Percentiles rank a stretch among this genome's conserved stretches.
phyloP scores from a whole-genome alignment of 2,113 vertebrate genomes.

The Scortum barcoo region DNA sequence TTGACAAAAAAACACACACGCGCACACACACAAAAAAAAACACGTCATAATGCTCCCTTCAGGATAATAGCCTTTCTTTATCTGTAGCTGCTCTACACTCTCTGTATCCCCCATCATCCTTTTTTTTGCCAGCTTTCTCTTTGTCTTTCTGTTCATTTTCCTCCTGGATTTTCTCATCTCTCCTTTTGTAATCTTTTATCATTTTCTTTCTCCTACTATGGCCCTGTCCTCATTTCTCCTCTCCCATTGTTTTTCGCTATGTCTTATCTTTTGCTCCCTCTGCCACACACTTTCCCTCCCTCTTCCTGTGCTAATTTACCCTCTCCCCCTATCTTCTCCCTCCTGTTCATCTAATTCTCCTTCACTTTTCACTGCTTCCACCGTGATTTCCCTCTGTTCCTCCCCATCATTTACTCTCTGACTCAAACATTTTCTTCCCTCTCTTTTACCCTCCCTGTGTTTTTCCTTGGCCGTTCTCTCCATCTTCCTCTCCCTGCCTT shows the following conservation, averaged over 20 bases:
- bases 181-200: conserved; percentile 52
- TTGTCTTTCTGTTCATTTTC: conserved; percentile 45
- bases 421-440: conserved; percentile 33
- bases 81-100: conserved; percentile 55
- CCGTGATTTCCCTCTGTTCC: conserved; percentile 45
- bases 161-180: conserved; percentile 43
- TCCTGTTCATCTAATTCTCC: conserved; percentile 39
- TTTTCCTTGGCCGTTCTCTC: conserved; percentile 28
- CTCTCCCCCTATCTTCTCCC: conserved; percentile 22
- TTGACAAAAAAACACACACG: conserved; percentile 69
- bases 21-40: too few species aligned
- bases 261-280: conserved; percentile 45
- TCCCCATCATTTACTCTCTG: conserved; percentile 45
- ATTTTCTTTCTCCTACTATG: conserved; percentile 34
- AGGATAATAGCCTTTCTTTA: conserved; percentile 73
- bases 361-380: conserved; percentile 40
- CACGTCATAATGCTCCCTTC: conserved; percentile 69
- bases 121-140: not conserved
- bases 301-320: conserved; percentile 40
- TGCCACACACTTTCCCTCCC: conserved; percentile 19
- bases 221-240: conserved; percentile 46
- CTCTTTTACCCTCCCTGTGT: conserved; percentile 2
- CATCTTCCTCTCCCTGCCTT: conserved; percentile 16
- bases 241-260: conserved; percentile 6
- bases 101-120: conserved; percentile 20